Evolutionary conservation across 2,888 invertebrate genomes (phyloP).

Genomic region (Unio delphinus): DNA sequence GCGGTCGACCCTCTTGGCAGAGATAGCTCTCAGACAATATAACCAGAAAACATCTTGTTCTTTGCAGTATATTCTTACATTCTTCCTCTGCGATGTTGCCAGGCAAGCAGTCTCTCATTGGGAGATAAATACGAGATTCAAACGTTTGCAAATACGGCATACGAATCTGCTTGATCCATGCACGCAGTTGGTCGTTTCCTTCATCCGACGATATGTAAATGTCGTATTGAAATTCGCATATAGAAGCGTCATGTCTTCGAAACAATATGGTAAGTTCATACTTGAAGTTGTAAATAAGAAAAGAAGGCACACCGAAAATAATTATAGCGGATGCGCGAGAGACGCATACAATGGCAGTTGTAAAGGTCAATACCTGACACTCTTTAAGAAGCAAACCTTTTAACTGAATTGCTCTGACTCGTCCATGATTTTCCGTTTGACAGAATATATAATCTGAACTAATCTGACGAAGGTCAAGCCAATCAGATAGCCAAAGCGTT

Average conservation of each 20-base stretch:
- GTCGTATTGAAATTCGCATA: conserved; percentile 1
- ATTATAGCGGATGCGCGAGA: too few relatives aligned
- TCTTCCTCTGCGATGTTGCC: conserved; percentile 6
- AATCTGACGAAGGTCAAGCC: neutral
- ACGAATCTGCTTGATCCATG: neutral
- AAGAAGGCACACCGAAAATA: too few relatives aligned
- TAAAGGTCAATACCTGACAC: too few relatives aligned
- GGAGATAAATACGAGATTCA: conserved; percentile 7
- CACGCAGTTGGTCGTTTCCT: neutral
- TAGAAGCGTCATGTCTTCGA: too few relatives aligned
- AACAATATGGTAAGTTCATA: too few relatives aligned
- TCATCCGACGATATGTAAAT: conserved; percentile 10
- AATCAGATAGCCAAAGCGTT: conserved; percentile 3
- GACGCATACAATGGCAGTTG: too few relatives aligned
- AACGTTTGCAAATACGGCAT: neutral
- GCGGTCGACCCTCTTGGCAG: neutral
- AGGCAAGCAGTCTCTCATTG: neutral
- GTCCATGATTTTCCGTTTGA: neutral
- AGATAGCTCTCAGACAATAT: neutral
- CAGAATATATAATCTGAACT: neutral
- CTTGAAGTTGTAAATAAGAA: too few relatives aligned
- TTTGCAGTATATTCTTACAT: neutral
- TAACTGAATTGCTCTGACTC: neutral
- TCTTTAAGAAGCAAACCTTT: too few relatives aligned
- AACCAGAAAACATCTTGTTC: conserved; percentile 3